A percentile compares a stretch with the other conserved stretches of the same genome.
phyloP scores from a whole-genome alignment of 2,888 invertebrate genomes.

The Spilosoma lubricipeda region DNA sequence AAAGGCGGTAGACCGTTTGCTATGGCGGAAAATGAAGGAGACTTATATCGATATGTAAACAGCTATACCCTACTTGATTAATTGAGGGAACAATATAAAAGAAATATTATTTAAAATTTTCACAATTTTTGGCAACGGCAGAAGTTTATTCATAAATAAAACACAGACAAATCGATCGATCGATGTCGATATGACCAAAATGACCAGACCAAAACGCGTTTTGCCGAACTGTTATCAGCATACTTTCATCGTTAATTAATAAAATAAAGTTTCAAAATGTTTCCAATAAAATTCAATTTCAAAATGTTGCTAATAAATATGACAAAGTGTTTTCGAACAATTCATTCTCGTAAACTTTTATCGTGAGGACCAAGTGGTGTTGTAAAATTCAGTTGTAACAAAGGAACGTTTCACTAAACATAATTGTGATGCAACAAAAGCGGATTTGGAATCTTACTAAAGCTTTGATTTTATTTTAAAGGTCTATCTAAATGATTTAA shows the following conservation, averaged over 20 bases:
- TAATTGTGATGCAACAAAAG: constrained; percentile 38
- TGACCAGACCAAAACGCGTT: background rate
- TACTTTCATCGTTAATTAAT: constrained; percentile 26
- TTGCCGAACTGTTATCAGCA: background rate
- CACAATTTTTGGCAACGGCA: background rate
- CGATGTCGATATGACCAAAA: background rate
- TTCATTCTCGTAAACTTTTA: constrained; percentile 35
- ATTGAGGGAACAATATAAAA: too few species aligned
- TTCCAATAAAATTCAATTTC: too few species aligned
- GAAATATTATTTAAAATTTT: too few species aligned
- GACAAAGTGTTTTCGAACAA: constrained; percentile 24
- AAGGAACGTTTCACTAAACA: constrained; percentile 35
- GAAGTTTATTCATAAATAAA: background rate
- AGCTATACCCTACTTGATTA: too few species aligned
- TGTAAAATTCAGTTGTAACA: constrained; percentile 37
- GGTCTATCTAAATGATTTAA: background rate
- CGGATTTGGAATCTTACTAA: constrained; percentile 31
- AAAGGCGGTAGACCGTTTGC: too few species aligned
- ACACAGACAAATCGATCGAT: background rate
- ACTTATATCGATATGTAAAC: background rate
- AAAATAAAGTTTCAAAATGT: constrained; percentile 7
- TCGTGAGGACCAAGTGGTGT: constrained; percentile 22
- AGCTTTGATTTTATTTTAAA: constrained; percentile 27
- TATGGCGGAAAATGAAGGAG: background rate
- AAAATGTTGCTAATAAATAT: constrained; percentile 17